Evolutionary conservation across 2,888 invertebrate species (phyloP).

Genomic region (Sphaerophoria rueppellii): DNA sequence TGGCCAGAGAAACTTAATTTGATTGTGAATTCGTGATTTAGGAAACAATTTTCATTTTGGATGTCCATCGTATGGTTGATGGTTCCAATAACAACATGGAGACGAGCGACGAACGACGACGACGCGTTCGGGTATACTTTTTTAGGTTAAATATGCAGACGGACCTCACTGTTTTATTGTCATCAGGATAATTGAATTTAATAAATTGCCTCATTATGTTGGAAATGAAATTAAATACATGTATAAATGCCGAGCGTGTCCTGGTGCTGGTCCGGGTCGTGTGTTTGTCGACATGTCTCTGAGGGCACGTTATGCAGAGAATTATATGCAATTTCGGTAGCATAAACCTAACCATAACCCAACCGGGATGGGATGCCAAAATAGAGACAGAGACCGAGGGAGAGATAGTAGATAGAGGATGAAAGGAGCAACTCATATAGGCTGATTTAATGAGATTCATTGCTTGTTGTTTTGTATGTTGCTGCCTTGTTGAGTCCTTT

Average conservation of each 20-base stretch:
- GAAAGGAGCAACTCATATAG: conserved; percentile 51
- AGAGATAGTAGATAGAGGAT: no score
- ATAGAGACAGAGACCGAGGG: background rate
- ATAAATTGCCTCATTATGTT: conserved; percentile 82
- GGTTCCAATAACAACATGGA: background rate
- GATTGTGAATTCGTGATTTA: conserved; percentile 74
- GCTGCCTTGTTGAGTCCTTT: background rate
- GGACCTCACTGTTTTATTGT: conserved; percentile 76
- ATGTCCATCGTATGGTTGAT: conserved; percentile 35
- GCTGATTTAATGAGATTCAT: conserved; percentile 73
- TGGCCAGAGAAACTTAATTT: conserved; percentile 72
- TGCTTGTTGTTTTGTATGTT: conserved; percentile 26
- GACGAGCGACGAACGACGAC: background rate
- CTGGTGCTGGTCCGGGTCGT: conserved; percentile 71
- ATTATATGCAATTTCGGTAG: conserved; percentile 67
- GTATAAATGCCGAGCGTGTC: conserved; percentile 25
- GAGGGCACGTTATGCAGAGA: conserved; percentile 70
- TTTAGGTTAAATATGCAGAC: conserved; percentile 39
- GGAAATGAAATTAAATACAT: conserved; percentile 73
- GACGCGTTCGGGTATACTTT: conserved; percentile 31
- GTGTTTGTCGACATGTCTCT: conserved; percentile 18
- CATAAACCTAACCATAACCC: background rate
- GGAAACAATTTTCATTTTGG: conserved; percentile 71
- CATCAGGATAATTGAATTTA: conserved; percentile 82
- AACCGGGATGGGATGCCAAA: conserved; percentile 8